Evolutionary conservation across 2,113 vertebrate species (phyloP), one percentile per base, ranked within the genome.

Genomic region (Mormyrus iriodes): DNA sequence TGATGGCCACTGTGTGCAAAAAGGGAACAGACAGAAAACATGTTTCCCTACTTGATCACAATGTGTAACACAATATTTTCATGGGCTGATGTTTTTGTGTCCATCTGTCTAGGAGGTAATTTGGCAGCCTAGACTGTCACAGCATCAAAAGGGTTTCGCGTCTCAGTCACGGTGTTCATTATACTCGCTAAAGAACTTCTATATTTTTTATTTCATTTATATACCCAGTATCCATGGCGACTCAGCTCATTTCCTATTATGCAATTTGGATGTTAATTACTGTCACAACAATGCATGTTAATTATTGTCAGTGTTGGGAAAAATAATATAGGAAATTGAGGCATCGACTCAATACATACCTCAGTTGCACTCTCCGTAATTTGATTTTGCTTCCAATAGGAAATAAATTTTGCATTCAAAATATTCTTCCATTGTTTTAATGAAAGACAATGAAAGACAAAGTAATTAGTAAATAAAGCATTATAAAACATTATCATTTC

Each of bases 241-340:
- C 86, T 65, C 82, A 48, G 44, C 82, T 84, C 82, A 84, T 84
- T 84, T 46, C 39, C 39, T 24, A 84, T 46, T 48, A 84, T 84
- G 39, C 42, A 84, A 49, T 84, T 84, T 46, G 17, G 82, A 84
- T 84, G 42, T 48, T 84, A 84, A 84, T 84, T 46, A 48, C 44
- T 48, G 82, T n/a, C 82, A 44, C 44, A 48, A 46, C 82, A 84
- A 24, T 84, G 39, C 21, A 46, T 84, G 82, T 84, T 48, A 46
- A 44, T 46, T 84, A 44, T 84, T 48, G 35, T 84, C 73, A 79
- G 42, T 42, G 35, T 79, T 79, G 73, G 39, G 73, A 79, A 79
- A 79, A 79, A 79, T 79, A 79, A 79, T 79, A 42, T 15, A 42
- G 31, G 35, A 79, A 79, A 79, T 79, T 79, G 73, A 79, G 39